phyloP scores from a whole-genome alignment of 1,140 invertebrate genomes.

The Drosophila virilis region DNA sequence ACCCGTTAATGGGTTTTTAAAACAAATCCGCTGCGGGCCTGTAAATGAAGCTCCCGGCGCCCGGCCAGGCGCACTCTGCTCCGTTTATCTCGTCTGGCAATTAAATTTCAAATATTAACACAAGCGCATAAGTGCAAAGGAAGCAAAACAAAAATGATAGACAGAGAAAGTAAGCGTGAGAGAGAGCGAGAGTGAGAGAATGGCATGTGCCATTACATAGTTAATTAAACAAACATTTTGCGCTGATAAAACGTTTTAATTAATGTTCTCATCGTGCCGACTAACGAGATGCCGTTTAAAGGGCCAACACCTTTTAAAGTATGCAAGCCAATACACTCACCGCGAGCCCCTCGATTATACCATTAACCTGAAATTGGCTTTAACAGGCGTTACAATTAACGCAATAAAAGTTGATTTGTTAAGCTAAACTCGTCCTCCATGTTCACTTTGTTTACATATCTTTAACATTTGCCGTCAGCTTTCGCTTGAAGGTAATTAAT shows the following conservation, averaged over 20 bases:
- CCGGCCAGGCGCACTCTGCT: not conserved
- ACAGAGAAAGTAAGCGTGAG: not conserved
- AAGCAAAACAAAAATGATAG: slow-evolving; percentile 5
- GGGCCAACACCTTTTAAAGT: slow-evolving; percentile 63
- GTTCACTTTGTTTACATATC: too few species aligned
- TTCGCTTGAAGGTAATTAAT: too few species aligned
- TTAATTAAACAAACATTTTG: slow-evolving; percentile 81
- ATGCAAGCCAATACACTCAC: slow-evolving; percentile 39
- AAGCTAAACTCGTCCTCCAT: too few species aligned
- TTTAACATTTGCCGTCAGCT: too few species aligned
- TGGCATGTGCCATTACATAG: slow-evolving; percentile 65
- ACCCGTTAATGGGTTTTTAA: slow-evolving; percentile 81
- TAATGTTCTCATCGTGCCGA: slow-evolving; percentile 50
- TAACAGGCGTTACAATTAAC: too few species aligned
- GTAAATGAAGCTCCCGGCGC: slow-evolving; percentile 43
- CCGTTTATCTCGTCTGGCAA: slow-evolving; percentile 50
- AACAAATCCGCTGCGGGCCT: slow-evolving; percentile 77
- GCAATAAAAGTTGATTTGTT: too few species aligned
- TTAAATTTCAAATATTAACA: slow-evolving; percentile 80
- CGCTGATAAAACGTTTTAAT: slow-evolving; percentile 72
- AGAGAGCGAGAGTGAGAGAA: not conserved
- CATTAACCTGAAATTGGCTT: not conserved
- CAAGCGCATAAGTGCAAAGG: slow-evolving; percentile 9
- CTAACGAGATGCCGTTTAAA: slow-evolving; percentile 31
- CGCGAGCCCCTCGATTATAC: not conserved